These are phyloP conservation scores for Origma solitaria DNA, from an alignment of 2,113 vertebrate genomes.

Conservation along the genomic window DNA sequence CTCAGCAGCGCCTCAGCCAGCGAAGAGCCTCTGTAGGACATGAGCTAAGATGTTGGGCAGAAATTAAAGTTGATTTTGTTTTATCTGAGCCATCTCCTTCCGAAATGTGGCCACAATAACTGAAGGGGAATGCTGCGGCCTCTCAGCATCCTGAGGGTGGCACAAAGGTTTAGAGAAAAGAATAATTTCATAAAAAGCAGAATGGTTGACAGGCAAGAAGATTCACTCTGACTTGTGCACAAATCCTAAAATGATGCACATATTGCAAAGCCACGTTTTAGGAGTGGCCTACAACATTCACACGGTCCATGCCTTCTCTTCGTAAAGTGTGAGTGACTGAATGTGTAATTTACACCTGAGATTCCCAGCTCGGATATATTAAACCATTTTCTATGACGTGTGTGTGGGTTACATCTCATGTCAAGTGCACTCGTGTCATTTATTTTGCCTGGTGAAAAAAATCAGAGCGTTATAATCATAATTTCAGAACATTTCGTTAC, in stretches of 20 bases:
- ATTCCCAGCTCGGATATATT: not conserved
- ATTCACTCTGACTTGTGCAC: not conserved
- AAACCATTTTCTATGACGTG: not conserved
- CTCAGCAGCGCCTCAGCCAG: not conserved
- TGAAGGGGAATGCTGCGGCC: not conserved
- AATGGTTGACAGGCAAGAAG: not conserved
- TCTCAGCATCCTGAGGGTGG: not conserved
- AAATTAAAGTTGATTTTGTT: not conserved
- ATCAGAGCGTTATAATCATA: too few species aligned
- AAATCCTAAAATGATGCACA: accelerated
- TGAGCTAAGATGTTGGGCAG: not conserved
- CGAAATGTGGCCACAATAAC: not conserved
- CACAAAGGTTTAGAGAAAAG: not conserved
- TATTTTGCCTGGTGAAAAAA: not conserved
- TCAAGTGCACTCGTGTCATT: not conserved
- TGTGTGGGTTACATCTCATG: not conserved
- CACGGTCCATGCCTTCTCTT: not conserved
- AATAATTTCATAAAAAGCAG: not conserved
- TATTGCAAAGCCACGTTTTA: not conserved
- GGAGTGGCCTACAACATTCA: not conserved
- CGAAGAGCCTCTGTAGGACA: not conserved
- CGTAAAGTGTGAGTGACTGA: not conserved
- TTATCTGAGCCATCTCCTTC: not conserved
- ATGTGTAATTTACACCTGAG: not conserved
- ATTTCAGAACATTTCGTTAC: not conserved